Base-by-base conservation (phyloP, 2,113 vertebrate genomes). In the Brachypteracias leptosomus region DNA sequence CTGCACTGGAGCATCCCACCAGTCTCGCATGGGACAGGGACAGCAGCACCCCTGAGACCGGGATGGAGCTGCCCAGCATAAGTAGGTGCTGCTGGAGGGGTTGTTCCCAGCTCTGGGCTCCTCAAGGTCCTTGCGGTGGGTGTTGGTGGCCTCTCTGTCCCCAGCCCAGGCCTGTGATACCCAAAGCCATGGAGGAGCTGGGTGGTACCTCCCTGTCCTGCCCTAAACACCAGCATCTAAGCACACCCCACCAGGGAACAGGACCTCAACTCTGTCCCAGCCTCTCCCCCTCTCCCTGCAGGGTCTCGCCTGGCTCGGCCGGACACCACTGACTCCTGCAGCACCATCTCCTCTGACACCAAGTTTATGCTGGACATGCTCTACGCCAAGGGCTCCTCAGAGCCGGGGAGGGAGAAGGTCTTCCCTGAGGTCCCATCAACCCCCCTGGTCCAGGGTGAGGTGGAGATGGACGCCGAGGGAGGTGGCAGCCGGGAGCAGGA, bases 341-440 rank as follows among this genome's bases (percentile, higher is more conserved):
- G 97, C 92, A 96, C 98, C 52, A 96, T 98, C 78, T 98, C 98
- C 70, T 95, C 88, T 0, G 97, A 98, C 81, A 98, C 93, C 85
- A 98, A 97, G 96, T 98, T 98, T 63, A 93, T 98, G 95, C 61
- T 98, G 89, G 98, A 98, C 94, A 98, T 98, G 98, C 97, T 98
- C 5, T 98, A 98, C 17, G 94, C 98, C 90, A 98, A 98, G 55
- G 94, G 91, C 38, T 94, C 96, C 47, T 74, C 33, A 0, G 76
- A 96, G 63, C 26, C 44, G 0, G 88, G 85, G 62, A 58, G n/a
- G 13, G 81, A 91, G 51, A 94, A 94, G n/a, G 47, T 80, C 13
- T 65, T 78, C 33, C 70, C 59, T 0, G 44, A 90, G 36, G 29
- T 12, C 3, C 42, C 26, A 0, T 33, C 16, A 2, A 75, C 94